Evolutionary conservation across 2,113 vertebrate genomes (phyloP).

Genomic region (Cranoglanis bouderius): DNA sequence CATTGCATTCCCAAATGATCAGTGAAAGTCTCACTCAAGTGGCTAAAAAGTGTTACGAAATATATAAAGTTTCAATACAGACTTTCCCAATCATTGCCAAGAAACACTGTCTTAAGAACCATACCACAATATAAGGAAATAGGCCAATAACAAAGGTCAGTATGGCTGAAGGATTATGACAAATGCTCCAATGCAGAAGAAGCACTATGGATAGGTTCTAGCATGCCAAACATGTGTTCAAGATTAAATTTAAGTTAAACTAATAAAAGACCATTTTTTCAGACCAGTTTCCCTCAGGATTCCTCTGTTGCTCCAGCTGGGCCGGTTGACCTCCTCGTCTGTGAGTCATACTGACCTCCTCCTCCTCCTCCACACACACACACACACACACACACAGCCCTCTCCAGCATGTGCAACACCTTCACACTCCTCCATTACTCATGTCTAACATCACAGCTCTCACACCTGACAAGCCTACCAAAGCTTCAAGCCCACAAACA

Average conservation of each 20-base stretch:
- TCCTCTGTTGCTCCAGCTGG: not conserved
- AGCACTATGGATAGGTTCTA: not conserved
- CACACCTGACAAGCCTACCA: constrained; percentile 12
- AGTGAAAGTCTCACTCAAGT: not conserved
- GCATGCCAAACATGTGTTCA: not conserved
- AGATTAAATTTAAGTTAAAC: not conserved
- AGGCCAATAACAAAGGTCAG: not conserved
- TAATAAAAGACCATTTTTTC: not conserved
- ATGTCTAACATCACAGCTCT: constrained; percentile 28
- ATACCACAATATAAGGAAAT: not conserved
- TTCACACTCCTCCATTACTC: constrained; percentile 34
- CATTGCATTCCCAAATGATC: not conserved
- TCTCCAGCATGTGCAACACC: constrained; percentile 17
- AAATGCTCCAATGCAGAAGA: not conserved
- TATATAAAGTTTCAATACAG: not conserved
- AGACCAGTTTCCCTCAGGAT: not conserved
- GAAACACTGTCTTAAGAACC: not conserved
- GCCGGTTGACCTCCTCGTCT: constrained; percentile 1
- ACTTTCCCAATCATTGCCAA: not conserved
- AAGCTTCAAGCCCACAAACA: not conserved
- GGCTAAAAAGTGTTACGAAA: not conserved
- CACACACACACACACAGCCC: constrained; percentile 18
- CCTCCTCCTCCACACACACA: constrained; percentile 20
- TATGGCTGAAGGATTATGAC: not conserved
- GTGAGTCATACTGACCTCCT: constrained; percentile 38